Evolutionary conservation across 2,797 vertebrate genomes (phyloP).

Genomic region (Staurois parvus): DNA sequence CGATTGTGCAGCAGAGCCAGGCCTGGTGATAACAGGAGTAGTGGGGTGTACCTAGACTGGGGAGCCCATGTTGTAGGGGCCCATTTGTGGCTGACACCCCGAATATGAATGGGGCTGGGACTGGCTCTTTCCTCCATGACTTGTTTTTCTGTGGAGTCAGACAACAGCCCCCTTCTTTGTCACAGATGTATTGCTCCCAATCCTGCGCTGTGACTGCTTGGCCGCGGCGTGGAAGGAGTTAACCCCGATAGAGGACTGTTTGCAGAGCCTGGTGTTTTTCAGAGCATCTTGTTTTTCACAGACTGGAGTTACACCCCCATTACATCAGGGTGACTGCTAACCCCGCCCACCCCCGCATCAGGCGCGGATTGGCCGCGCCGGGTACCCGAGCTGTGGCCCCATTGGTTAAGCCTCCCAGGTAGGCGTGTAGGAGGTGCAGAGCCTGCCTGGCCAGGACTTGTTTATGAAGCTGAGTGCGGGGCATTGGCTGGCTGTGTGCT

Average conservation of each 20-base stretch:
- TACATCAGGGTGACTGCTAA: constrained; percentile 25
- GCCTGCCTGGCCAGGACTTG: constrained; percentile 3
- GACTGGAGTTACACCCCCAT: constrained; percentile 37
- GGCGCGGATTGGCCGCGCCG: neutral
- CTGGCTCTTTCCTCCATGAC: too few relatives aligned
- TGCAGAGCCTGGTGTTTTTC: constrained; percentile 60
- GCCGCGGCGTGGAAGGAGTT: constrained; percentile 2
- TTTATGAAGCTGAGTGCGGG: constrained; percentile 49
- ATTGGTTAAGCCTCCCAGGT: constrained; percentile 21
- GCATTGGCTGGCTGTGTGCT: constrained; percentile 20
- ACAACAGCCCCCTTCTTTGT: too few relatives aligned
- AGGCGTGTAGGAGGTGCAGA: neutral
- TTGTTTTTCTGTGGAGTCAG: too few relatives aligned
- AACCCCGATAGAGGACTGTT: constrained; percentile 33
- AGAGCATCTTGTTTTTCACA: constrained; percentile 59
- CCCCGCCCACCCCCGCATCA: constrained; percentile 25
- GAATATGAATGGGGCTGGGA: neutral
- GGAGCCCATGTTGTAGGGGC: constrained; percentile 1
- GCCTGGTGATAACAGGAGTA: too few relatives aligned
- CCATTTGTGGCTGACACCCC: neutral
- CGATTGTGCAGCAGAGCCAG: too few relatives aligned
- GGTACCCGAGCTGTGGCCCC: neutral
- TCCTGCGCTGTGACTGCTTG: too few relatives aligned
- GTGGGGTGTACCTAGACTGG: too few relatives aligned
- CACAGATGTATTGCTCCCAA: too few relatives aligned